A percentile compares a stretch with the other conserved stretches of the same genome.
These are phyloP conservation scores for Musca vetustissima DNA, from an alignment of 1,140 invertebrate species.

Conservation along the genomic window DNA sequence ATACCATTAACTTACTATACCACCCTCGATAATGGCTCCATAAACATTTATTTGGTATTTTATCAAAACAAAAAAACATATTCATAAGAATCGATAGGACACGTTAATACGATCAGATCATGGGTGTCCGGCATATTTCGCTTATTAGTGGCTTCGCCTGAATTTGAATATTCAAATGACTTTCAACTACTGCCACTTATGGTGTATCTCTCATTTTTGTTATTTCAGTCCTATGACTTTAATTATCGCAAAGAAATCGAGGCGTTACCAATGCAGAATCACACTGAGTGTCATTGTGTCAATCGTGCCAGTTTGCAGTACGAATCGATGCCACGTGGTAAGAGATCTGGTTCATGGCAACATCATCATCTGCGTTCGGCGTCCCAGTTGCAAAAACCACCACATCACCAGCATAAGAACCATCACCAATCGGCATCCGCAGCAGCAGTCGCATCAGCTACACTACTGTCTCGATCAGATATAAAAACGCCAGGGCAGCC, in stretches of 20 bases:
- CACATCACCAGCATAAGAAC: not conserved
- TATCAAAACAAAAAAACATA: too few species aligned
- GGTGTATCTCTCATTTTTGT: not conserved
- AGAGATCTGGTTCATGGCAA: slow-evolving; percentile 31
- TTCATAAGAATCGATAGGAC: too few species aligned
- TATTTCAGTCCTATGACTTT: slow-evolving; percentile 19
- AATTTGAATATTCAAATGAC: too few species aligned
- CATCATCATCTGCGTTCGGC: not conserved
- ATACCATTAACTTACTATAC: not conserved
- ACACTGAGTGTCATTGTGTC: slow-evolving; percentile 47
- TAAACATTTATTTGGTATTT: too few species aligned
- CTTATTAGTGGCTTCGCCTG: too few species aligned
- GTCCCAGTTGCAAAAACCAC: not conserved
- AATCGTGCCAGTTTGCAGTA: slow-evolving; percentile 19
- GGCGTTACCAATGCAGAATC: slow-evolving; percentile 35
- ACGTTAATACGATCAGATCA: too few species aligned
- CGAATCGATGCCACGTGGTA: slow-evolving; percentile 33
- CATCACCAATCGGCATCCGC: not conserved
- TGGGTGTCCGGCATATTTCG: too few species aligned
- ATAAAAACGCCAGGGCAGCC: not conserved
- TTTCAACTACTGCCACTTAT: too few species aligned
- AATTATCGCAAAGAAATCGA: slow-evolving; percentile 17
- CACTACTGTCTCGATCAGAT: not conserved
- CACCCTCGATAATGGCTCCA: too few species aligned
- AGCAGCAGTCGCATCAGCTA: not conserved